phyloP scores from a whole-genome alignment of 2,888 invertebrate genomes.

The Biston betularia region DNA sequence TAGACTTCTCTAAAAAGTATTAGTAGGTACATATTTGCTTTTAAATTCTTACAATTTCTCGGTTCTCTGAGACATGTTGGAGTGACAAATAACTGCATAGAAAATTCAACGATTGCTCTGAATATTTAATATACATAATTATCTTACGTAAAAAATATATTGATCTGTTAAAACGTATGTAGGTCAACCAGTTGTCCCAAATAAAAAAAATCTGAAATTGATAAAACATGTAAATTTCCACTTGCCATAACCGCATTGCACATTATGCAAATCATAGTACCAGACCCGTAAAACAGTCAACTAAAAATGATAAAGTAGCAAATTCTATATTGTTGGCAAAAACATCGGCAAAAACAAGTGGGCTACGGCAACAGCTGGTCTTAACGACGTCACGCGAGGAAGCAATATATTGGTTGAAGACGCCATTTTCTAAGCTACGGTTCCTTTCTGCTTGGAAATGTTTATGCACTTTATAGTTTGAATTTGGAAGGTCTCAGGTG shows the following conservation, averaged over 20 bases:
- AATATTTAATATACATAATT: too few relatives aligned
- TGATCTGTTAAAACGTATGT: slow-evolving; percentile 2
- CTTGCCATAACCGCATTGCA: slow-evolving; percentile 56
- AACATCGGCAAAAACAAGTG: slow-evolving; percentile 76
- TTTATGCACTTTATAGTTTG: slow-evolving; percentile 19
- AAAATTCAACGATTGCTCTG: too few relatives aligned
- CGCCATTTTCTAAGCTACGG: slow-evolving; percentile 70
- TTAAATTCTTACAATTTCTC: too few relatives aligned
- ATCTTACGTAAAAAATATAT: background rate
- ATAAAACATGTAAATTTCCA: slow-evolving; percentile 25
- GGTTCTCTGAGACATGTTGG: too few relatives aligned
- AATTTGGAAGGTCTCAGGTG: slow-evolving; percentile 3
- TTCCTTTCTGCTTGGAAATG: slow-evolving; percentile 21
- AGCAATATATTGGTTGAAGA: slow-evolving; percentile 83
- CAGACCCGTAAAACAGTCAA: slow-evolving; percentile 55
- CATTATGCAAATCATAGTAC: slow-evolving; percentile 47
- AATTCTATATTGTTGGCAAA: slow-evolving; percentile 71
- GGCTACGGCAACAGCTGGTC: slow-evolving; percentile 73
- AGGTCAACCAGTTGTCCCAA: slow-evolving; percentile 7
- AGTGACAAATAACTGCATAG: too few relatives aligned
- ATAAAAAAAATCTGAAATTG: slow-evolving; percentile 9
- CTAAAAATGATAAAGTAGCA: slow-evolving; percentile 67
- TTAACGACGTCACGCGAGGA: slow-evolving; percentile 83
- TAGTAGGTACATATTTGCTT: too few relatives aligned
- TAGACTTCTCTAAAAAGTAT: too few relatives aligned